phyloP scores from a whole-genome alignment of 2,888 invertebrate species.

The Netelia inedita region DNA sequence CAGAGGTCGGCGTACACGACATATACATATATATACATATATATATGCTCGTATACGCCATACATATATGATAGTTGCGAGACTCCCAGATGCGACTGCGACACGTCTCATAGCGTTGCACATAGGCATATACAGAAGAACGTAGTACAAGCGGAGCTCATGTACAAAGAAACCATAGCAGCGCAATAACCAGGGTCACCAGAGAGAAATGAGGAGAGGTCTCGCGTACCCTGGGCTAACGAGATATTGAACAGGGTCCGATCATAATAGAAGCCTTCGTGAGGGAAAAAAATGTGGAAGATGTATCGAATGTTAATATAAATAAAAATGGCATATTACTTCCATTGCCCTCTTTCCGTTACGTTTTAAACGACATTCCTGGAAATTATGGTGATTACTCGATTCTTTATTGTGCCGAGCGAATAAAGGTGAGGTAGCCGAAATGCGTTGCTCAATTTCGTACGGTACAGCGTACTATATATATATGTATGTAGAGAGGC shows the following conservation, averaged over 20 bases:
- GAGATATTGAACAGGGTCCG: conserved; percentile 19
- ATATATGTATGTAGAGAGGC: background rate
- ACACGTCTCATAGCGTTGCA: background rate
- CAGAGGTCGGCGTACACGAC: background rate
- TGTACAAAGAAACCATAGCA: conserved; percentile 46
- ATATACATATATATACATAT: conserved; percentile 38
- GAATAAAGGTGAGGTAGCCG: conserved; percentile 28
- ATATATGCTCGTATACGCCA: conserved; percentile 1
- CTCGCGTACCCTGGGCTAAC: conserved; percentile 12
- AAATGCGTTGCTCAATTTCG: conserved; percentile 17
- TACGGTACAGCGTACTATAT: conserved; percentile 14
- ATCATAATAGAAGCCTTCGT: conserved; percentile 1
- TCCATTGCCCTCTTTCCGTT: conserved; percentile 31
- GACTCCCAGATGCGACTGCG: background rate
- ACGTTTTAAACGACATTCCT: conserved; percentile 32
- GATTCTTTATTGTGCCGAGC: conserved; percentile 28
- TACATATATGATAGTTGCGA: too few relatives aligned
- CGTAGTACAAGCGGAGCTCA: background rate
- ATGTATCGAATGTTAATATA: background rate
- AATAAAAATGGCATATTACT: conserved; percentile 31
- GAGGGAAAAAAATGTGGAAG: background rate
- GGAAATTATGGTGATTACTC: conserved; percentile 35
- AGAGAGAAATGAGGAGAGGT: conserved; percentile 13
- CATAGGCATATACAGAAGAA: background rate
- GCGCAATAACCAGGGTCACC: conserved; percentile 23